Evolutionary conservation across 2,113 vertebrate species (phyloP), one percentile per base, ranked within the genome.

Genomic region (Clarias gariepinus): DNA sequence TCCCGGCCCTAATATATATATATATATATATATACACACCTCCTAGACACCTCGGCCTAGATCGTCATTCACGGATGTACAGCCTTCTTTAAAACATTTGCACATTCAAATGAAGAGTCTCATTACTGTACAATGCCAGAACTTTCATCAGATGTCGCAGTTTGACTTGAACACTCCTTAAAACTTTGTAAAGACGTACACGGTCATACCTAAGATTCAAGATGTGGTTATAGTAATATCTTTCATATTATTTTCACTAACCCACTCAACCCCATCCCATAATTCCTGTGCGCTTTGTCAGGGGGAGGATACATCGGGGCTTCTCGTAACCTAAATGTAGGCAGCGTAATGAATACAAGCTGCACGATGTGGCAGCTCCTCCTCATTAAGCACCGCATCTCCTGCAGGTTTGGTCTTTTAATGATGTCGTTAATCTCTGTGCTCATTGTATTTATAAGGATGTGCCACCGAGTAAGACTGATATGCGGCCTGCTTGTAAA

Each of bases 391-490:
- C 84, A 89, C 64, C 85, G 85, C 82, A 41, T 88, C 89, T 92
- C 85, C 90, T 89, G 88, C 91, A 92, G 90, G 92, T 93, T 89
- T 92, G 90, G 86, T 91, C 82, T 91, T 92, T 92, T 93, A 93
- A 93, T 93, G 92, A 92, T 85, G 77, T 89, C 88, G 93, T 93
- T 91, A 90, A 87, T 94, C 92, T 92, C 88, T 57, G 87, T 64
- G 90, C 88, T 88, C 30, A 55, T 82, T 85, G 90, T 91, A 91
- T 90, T 91, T 87, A 90, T 86, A 85, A 88, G 91, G 88, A 90
- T 83, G 25, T 81, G 58, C 78, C 47, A 52, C 57, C n/a, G 47
- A 78, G 83, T 74, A 69, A 76, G 77, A 85, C 84, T 89, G 78
- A 80, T 85, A 87, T 77, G 86, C 63, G 66, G 30, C 13, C 28